Evolutionary conservation across 2,888 invertebrate genomes (phyloP).

Genomic region (Mimachlamys varia): DNA sequence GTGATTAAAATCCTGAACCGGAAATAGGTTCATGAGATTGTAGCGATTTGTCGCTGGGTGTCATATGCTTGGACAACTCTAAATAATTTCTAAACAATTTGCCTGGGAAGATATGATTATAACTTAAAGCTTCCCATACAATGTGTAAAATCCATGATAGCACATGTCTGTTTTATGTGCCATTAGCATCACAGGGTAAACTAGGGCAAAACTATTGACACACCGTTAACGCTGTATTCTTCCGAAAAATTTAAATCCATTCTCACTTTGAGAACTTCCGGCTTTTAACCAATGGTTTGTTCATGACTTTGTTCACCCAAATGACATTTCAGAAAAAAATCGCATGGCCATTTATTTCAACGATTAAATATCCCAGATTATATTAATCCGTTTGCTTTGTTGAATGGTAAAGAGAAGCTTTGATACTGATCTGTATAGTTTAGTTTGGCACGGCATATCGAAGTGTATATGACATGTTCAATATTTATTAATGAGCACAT

Average conservation of each 20-base stretch:
- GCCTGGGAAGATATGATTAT: not conserved
- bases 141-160: not conserved
- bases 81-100: not conserved
- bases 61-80: slow-evolving; percentile 15
- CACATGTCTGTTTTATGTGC: not conserved
- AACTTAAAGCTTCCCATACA: not conserved
- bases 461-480: not conserved
- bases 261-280: not conserved
- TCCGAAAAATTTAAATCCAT: not conserved
- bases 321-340: not conserved
- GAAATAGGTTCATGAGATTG: slow-evolving; percentile 6
- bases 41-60: slow-evolving; percentile 22
- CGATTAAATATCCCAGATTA: not conserved
- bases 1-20: not conserved
- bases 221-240: not conserved
- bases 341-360: not conserved
- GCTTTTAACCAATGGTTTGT: slow-evolving; percentile 11
- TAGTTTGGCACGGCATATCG: not conserved
- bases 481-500: not conserved
- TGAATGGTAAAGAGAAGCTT: not conserved
- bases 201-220: not conserved
- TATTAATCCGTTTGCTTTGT: not conserved
- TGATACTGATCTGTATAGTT: not conserved
- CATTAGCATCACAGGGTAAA: not conserved
- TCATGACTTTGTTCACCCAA: not conserved